Evolutionary conservation across 2,888 invertebrate genomes (phyloP), one percentile per base, ranked within the genome.

Genomic region (Leucophenga maculata): DNA sequence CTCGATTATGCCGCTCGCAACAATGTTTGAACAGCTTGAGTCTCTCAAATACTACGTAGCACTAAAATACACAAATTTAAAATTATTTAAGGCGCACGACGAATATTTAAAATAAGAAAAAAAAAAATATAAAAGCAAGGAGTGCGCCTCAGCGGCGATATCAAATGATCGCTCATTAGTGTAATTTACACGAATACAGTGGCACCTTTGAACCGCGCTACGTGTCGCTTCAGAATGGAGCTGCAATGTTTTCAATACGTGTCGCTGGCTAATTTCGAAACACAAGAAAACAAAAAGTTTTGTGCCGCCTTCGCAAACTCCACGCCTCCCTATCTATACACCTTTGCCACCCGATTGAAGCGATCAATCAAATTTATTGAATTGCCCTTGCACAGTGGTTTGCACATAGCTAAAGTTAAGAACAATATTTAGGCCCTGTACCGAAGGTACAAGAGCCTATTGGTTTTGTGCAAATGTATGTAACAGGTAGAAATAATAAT

Each of bases 121-220:
- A n/a, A n/a, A n/a, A n/a, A n/a, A n/a, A n/a, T n/a, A n/a, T n/a
- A 26, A 26, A 26, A 26, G 26, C 26, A 26, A 68, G 73, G 57
- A 72, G 69, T 75, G 73, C 69, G 59, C 65, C 70, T 72, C 69
- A 72, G 67, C 73, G 74, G 78, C 78, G 44, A 78, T 75, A 75
- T 78, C 75, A 76, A 78, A 76, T 78, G 78, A 78, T 78, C 78
- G 70, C 75, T 77, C 57, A 66, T 66, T 66, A 66, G 65, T 67
- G 67, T 57, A 39, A 55, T 57, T 67, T 67, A 55, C 31, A 46
- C 26, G 50, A 78, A 26, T 26, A 74, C 78, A 67, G 77, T 78
- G 77, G 78, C 78, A 78, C 78, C 78, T 78, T 78, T 78, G 78
- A 78, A 78, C 78, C 65, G 71, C 77, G 9, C 20, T 74, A 68